These are phyloP conservation scores for Pecten maximus DNA, from an alignment of 2,888 invertebrate species.

Conservation along the genomic window DNA sequence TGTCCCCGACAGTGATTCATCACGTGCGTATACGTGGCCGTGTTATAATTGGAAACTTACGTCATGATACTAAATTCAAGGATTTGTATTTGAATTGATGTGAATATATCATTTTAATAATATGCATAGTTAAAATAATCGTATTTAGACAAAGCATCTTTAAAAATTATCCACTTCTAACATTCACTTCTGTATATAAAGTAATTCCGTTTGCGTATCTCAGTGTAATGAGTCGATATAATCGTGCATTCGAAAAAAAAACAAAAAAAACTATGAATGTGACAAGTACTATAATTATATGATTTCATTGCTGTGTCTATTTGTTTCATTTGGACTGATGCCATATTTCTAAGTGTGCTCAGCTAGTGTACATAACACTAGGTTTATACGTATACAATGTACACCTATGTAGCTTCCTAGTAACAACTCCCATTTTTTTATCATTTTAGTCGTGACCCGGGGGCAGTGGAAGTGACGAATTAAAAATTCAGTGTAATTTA, in stretches of 20 bases:
- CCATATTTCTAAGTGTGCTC: neutral
- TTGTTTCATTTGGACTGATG: neutral
- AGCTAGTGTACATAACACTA: neutral
- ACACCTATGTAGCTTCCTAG: neutral
- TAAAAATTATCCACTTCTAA: no score
- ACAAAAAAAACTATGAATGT: no score
- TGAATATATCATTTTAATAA: neutral
- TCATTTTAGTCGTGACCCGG: no score
- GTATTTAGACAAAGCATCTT: neutral
- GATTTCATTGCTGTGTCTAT: neutral
- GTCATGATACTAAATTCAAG: neutral
- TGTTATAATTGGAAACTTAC: neutral
- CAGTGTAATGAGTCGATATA: no score
- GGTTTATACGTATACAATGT: neutral
- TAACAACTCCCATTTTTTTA: neutral
- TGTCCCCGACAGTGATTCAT: neutral
- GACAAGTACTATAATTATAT: neutral
- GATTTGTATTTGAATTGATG: neutral
- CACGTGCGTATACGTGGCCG: neutral
- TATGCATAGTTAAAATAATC: neutral
- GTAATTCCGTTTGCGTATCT: no score
- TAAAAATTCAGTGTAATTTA: no score
- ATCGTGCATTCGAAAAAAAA: no score
- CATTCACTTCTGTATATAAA: no score
- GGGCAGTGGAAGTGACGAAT: no score